These are phyloP conservation scores for Diarsia mendica DNA, from an alignment of 2,888 invertebrate species.

Conservation along the genomic window DNA sequence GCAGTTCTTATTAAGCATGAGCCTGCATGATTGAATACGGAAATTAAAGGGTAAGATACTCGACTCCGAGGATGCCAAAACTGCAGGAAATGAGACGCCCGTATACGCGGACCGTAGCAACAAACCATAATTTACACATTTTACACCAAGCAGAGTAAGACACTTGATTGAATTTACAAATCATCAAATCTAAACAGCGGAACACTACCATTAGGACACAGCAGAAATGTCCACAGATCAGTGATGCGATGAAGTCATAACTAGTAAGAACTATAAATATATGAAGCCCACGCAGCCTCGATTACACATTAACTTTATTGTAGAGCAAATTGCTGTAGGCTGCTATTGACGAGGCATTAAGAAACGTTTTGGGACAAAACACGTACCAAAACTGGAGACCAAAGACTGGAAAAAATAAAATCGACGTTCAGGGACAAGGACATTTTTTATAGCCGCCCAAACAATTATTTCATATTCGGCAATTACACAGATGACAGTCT, in stretches of 20 bases:
- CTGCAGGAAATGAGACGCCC: neutral
- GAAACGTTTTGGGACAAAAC: slow-evolving; percentile 42
- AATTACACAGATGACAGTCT: slow-evolving; percentile 71
- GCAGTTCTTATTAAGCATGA: too few relatives aligned
- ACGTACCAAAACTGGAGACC: slow-evolving; percentile 3
- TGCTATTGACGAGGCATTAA: slow-evolving; percentile 51
- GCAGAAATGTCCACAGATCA: slow-evolving; percentile 75
- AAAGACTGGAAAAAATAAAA: slow-evolving; percentile 22
- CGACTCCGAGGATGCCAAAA: neutral
- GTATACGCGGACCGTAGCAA: neutral
- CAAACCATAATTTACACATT: neutral
- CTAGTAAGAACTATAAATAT: slow-evolving; percentile 83
- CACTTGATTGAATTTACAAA: slow-evolving; percentile 51
- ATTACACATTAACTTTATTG: slow-evolving; percentile 77
- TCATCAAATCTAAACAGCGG: slow-evolving; percentile 55
- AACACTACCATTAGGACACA: slow-evolving; percentile 66
- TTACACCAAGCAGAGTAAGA: neutral
- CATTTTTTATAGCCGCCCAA: slow-evolving; percentile 63
- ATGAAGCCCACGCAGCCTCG: slow-evolving; percentile 81
- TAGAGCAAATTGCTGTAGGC: slow-evolving; percentile 64
- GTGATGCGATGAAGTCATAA: slow-evolving; percentile 85
- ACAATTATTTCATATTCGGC: slow-evolving; percentile 72
- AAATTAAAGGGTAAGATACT: slow-evolving; percentile 5
- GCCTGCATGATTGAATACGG: neutral
- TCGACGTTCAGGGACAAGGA: slow-evolving; percentile 45